phyloP scores from a whole-genome alignment of 2,888 invertebrate genomes.

The Oeneis ivallda region DNA sequence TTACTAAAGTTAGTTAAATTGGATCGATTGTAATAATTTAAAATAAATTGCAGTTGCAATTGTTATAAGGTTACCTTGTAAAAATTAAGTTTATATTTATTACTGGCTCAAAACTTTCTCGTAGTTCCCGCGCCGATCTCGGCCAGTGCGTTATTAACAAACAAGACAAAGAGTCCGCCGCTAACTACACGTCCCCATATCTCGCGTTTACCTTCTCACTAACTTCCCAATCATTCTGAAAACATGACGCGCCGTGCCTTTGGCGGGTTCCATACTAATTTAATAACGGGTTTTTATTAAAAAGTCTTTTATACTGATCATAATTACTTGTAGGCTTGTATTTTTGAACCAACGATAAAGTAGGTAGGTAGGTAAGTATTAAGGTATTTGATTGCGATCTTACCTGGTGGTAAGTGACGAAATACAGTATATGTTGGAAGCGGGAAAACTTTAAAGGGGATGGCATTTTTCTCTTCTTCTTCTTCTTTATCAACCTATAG shows the following conservation, averaged over 20 bases:
- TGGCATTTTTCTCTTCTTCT: no score
- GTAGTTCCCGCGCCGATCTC: constrained; percentile 29
- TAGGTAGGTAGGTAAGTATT: no score
- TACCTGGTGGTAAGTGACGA: no score
- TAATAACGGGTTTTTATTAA: constrained; percentile 1
- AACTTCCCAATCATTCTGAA: constrained; percentile 29
- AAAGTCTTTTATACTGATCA: not conserved
- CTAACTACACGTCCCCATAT: constrained; percentile 57
- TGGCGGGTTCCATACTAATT: not conserved
- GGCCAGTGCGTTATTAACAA: constrained; percentile 74
- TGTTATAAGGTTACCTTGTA: not conserved
- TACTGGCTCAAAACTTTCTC: constrained; percentile 46
- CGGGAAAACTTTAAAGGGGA: no score
- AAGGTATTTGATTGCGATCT: no score
- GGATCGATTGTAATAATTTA: no score
- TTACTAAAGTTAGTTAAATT: no score
- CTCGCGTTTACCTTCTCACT: constrained; percentile 30
- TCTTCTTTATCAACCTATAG: no score
- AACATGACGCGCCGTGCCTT: constrained; percentile 25
- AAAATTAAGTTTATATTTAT: not conserved
- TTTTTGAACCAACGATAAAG: no score
- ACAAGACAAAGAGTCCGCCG: constrained; percentile 71
- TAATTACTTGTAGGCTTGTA: not conserved
- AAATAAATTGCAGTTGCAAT: not conserved
- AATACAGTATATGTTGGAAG: no score